Conservation (phyloP, 2,113 vertebrate species). For the Recurvirostra avosetta region DNA sequence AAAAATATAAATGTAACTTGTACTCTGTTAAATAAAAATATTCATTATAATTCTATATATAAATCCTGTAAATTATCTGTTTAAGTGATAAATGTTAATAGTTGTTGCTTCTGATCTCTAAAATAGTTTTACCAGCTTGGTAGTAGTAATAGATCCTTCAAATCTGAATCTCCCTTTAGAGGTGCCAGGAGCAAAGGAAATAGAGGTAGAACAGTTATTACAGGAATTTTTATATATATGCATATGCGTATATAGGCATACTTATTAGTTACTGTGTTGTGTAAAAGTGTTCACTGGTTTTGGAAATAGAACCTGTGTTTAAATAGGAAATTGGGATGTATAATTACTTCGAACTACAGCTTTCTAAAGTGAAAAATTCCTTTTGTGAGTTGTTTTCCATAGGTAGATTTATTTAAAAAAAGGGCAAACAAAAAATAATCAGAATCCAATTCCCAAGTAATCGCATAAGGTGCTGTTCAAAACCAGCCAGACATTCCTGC, state of each 20-base stretch:
- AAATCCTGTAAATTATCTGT: background rate
- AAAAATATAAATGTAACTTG: background rate
- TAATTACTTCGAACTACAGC: background rate
- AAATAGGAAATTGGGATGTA: background rate
- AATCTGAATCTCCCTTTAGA: background rate
- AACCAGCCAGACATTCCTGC: background rate
- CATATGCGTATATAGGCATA: too few species aligned
- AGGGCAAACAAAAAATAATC: background rate
- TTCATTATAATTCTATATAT: background rate
- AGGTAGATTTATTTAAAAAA: background rate
- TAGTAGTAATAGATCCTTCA: background rate
- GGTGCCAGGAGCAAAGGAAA: background rate
- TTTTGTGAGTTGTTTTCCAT: background rate
- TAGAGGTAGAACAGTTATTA: background rate
- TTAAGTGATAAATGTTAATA: background rate
- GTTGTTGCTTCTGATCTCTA: background rate
- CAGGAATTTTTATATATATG: background rate
- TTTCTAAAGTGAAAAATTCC: background rate
- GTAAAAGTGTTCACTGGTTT: background rate
- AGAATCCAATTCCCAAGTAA: background rate
- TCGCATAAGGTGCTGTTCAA: background rate
- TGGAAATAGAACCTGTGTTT: background rate
- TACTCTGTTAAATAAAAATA: background rate
- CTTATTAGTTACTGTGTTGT: background rate
- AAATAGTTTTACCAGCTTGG: background rate